phyloP scores from a whole-genome alignment of 37 sponge, comb jelly and placozoan species.

The Aplysina aerophoba region DNA sequence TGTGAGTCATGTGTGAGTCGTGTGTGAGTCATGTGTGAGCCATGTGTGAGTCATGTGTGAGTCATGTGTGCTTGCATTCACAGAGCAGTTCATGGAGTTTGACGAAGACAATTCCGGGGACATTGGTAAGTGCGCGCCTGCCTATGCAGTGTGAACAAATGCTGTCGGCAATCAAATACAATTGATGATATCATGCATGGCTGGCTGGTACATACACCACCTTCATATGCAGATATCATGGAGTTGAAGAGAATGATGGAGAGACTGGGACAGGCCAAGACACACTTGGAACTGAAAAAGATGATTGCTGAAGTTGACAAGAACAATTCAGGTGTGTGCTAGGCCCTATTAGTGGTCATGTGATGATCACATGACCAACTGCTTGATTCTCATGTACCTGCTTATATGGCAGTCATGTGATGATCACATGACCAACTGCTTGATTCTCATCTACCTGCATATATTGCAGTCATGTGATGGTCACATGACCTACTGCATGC shows the following conservation, averaged over 20 bases:
- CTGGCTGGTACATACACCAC: not conserved
- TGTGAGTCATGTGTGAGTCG: no score
- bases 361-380: constrained; percentile 4
- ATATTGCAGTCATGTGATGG: not conserved
- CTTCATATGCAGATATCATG: constrained; percentile 81
- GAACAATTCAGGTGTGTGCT: constrained; percentile 74
- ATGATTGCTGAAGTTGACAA: constrained; percentile 96
- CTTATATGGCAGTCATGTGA: not conserved
- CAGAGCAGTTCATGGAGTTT: constrained; percentile 94
- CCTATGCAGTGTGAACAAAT: not conserved
- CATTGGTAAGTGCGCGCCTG: constrained; percentile 61
- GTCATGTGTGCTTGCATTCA: not conserved
- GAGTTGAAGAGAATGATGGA: constrained; percentile 98
- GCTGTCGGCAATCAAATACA: not conserved
- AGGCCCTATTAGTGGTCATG: not conserved
- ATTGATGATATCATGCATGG: no score
- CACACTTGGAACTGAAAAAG: constrained; percentile 93
- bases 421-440: not conserved
- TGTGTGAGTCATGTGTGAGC: no score
- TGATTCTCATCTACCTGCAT: not conserved
- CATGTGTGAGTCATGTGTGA: no score
- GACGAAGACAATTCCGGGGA: constrained; percentile 95
- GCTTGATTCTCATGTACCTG: not conserved
- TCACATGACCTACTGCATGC: not conserved
- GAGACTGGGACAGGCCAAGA: constrained; percentile 94